phyloP scores from a whole-genome alignment of 2,888 invertebrate species.

The Patella depressa region DNA sequence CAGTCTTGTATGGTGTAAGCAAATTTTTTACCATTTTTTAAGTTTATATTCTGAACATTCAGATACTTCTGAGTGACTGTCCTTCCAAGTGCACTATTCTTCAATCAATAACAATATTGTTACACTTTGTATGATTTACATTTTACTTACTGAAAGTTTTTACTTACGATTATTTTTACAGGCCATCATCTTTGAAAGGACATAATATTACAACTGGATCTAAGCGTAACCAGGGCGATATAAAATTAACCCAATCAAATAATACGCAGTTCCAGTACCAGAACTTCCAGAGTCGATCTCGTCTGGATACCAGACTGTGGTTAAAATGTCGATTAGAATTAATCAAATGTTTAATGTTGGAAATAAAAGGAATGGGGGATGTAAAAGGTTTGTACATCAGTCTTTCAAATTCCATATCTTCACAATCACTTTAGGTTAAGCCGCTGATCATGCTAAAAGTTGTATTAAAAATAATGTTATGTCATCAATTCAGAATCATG shows the following conservation, averaged over 20 bases:
- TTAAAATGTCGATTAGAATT: conserved; percentile 62
- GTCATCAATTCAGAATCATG: too few species aligned
- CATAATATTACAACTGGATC: conserved; percentile 22
- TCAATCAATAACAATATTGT: too few species aligned
- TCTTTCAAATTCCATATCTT: not conserved
- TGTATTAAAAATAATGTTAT: too few species aligned
- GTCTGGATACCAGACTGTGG: conserved; percentile 68
- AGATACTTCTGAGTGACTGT: too few species aligned
- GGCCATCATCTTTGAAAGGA: conserved; percentile 60
- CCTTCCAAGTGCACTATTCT: too few species aligned
- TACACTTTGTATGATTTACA: too few species aligned
- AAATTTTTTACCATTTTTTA: too few species aligned
- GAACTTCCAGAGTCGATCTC: conserved; percentile 66
- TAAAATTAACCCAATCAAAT: conserved; percentile 56
- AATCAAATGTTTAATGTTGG: conserved; percentile 59
- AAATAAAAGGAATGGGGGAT: conserved; percentile 67
- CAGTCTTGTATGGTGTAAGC: too few species aligned
- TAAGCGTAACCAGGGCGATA: conserved; percentile 34
- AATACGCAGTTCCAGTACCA: conserved; percentile 65
- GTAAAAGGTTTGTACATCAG: conserved; percentile 59
- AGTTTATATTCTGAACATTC: too few species aligned
- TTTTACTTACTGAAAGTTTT: too few species aligned
- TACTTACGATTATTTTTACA: conserved; percentile 27
- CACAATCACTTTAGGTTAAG: too few species aligned
- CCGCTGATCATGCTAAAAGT: too few species aligned